A percentile compares a stretch with the other conserved stretches of the same genome.
Conservation (phyloP, 2,113 vertebrate species). For the Gambusia holbrooki region DNA sequence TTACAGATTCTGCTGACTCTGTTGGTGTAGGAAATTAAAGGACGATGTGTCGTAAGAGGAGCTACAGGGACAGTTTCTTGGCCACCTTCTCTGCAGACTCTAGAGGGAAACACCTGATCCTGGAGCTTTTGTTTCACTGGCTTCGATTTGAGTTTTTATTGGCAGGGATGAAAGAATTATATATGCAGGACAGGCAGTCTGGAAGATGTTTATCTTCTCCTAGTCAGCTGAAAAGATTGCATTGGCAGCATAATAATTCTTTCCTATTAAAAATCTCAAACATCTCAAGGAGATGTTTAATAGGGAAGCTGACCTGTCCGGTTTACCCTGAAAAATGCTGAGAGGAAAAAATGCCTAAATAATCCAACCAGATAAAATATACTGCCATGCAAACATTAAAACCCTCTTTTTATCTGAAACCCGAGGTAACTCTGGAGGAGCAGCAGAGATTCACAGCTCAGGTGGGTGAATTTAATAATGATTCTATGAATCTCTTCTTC, state of each 20-base stretch:
- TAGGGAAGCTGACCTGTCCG: background rate
- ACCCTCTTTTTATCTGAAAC: background rate
- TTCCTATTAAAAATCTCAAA: background rate
- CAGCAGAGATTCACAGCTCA: background rate
- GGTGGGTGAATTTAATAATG: background rate
- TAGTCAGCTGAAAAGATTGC: background rate
- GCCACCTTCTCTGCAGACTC: constrained; percentile 27
- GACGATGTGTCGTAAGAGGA: constrained; percentile 33
- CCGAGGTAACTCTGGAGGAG: background rate
- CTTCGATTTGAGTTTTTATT: constrained; percentile 21
- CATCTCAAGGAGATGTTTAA: background rate
- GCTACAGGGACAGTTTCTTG: constrained; percentile 48
- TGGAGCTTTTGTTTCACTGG: constrained; percentile 40
- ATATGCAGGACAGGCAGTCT: background rate
- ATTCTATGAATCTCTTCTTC: background rate
- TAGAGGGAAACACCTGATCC: constrained; percentile 70
- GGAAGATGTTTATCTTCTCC: constrained; percentile 21
- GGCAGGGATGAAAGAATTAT: constrained; percentile 41
- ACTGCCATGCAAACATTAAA: background rate
- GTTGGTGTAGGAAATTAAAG: constrained; percentile 35
- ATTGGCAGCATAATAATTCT: background rate
- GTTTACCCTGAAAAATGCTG: background rate
- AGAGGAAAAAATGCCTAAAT: background rate
- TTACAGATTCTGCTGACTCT: constrained; percentile 12
- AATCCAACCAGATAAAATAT: background rate